These are phyloP conservation scores for Sipha maydis DNA, from an alignment of 2,888 invertebrate species.

Conservation along the genomic window DNA sequence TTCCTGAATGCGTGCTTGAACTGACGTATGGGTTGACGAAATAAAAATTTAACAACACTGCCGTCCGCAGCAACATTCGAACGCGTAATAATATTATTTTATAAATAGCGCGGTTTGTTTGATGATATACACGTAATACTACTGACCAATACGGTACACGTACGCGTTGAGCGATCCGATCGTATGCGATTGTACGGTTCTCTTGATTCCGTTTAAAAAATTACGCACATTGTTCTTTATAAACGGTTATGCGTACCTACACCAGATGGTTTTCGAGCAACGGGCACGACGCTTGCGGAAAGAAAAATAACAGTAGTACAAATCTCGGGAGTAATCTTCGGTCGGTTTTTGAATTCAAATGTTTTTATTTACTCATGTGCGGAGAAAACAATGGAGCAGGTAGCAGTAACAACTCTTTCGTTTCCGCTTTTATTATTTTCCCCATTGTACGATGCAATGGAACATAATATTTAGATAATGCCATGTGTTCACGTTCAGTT, in stretches of 20 bases:
- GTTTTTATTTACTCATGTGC: conserved; percentile 26
- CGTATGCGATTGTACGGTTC: neutral
- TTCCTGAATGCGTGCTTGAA: too few relatives aligned
- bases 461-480: neutral
- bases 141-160: too few relatives aligned
- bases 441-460: neutral
- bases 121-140: neutral
- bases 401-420: neutral
- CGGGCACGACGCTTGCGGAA: neutral
- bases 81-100: too few relatives aligned
- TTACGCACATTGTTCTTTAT: conserved; percentile 2
- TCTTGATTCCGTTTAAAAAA: neutral
- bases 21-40: too few relatives aligned
- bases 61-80: too few relatives aligned
- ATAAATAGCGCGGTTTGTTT: too few relatives aligned
- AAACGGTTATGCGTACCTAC: conserved; percentile 3
- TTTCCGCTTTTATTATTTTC: conserved; percentile 25
- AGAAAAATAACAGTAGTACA: neutral
- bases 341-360: neutral
- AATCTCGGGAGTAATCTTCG: conserved; percentile 18
- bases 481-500: neutral
- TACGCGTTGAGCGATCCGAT: too few relatives aligned
- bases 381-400: conserved; percentile 34
- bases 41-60: too few relatives aligned
- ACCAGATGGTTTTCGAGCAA: neutral